These are phyloP conservation scores for Polymixis flavicincta DNA, from an alignment of 2,888 invertebrate genomes.

Conservation along the genomic window DNA sequence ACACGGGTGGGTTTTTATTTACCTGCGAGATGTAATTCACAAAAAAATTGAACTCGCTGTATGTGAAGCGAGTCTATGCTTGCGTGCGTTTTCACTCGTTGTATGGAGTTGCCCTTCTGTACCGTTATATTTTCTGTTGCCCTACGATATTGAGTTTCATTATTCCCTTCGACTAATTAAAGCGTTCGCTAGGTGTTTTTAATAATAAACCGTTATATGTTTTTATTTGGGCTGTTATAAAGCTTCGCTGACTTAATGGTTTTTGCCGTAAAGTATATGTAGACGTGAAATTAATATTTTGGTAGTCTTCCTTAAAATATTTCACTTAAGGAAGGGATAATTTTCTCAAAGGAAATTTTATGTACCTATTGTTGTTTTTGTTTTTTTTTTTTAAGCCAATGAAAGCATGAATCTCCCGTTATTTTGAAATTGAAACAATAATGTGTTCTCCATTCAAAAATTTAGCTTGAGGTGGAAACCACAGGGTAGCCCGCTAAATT, in stretches of 20 bases:
- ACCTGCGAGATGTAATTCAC: too few species aligned
- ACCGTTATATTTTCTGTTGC: not conserved
- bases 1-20: too few species aligned
- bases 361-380: not conserved
- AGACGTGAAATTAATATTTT: constrained; percentile 27
- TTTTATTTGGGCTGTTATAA: constrained; percentile 43
- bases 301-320: constrained; percentile 11
- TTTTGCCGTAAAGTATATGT: constrained; percentile 24
- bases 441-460: not conserved
- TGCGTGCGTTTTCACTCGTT: not conserved
- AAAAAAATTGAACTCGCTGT: not conserved
- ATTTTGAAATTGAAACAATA: not conserved
- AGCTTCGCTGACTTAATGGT: constrained; percentile 45
- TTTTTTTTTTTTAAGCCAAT: not conserved
- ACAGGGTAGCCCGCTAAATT: too few species aligned
- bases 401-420: not conserved
- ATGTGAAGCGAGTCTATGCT: not conserved
- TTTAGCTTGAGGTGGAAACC: too few species aligned
- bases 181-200: constrained; percentile 52
- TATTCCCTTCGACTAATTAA: constrained; percentile 61
- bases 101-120: constrained; percentile 13
- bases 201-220: constrained; percentile 40
- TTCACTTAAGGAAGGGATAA: not conserved
- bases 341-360: constrained; percentile 13
- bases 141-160: constrained; percentile 59